phyloP scores from a whole-genome alignment of 2,113 vertebrate species.

The Mobula birostris region DNA sequence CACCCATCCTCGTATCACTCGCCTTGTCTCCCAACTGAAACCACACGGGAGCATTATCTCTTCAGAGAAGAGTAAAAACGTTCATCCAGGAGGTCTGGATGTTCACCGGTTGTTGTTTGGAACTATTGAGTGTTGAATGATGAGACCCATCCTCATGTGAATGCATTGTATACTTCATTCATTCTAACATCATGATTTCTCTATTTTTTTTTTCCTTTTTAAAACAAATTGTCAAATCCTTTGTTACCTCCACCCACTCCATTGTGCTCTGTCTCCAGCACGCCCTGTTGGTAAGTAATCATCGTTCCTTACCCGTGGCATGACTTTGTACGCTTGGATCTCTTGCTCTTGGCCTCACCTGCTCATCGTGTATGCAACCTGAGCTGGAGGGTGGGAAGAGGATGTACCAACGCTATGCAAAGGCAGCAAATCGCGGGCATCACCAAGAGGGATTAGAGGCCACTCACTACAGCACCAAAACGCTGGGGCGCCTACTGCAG shows the following conservation, averaged over 20 bases:
- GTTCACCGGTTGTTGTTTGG: constrained; percentile 47
- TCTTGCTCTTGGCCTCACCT: background rate
- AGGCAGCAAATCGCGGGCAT: background rate
- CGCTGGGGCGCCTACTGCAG: too few species aligned
- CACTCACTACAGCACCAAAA: background rate
- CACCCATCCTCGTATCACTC: background rate
- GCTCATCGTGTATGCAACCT: background rate
- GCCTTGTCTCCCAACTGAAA: background rate
- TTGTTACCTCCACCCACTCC: constrained; percentile 79
- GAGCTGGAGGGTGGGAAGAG: too few species aligned
- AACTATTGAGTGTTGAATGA: constrained; percentile 51
- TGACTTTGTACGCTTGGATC: constrained; percentile 52
- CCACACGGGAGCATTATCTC: background rate
- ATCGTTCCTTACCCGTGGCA: constrained; percentile 85
- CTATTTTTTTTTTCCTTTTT: constrained; percentile 53
- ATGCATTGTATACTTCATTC: constrained; percentile 74
- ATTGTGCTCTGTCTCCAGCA: constrained; percentile 93
- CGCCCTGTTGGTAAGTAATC: constrained; percentile 98
- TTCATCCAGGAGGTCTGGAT: constrained; percentile 41
- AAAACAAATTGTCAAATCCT: constrained; percentile 52
- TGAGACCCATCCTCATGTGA: constrained; percentile 57
- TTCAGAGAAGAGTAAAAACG: background rate
- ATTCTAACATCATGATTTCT: constrained; percentile 84
- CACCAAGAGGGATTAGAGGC: background rate
- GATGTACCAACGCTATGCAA: background rate